A percentile compares a stretch with the other conserved stretches of the same genome.
Evolutionary conservation across 2,888 invertebrate species (phyloP).

Genomic region (Aleiodes alternator): DNA sequence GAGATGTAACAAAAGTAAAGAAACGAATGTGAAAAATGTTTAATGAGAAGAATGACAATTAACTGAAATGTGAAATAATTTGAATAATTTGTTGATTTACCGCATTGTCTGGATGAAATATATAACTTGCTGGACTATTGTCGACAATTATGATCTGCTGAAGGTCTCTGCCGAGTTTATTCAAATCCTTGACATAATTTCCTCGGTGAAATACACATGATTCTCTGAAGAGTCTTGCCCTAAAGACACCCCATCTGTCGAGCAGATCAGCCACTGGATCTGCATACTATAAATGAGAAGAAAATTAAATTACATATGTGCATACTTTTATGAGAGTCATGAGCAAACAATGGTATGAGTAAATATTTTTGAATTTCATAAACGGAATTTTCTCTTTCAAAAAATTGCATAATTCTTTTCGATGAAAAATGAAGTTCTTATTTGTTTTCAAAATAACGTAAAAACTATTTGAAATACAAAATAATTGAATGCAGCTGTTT

Average conservation of each 20-base stretch:
- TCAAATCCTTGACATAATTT: constrained; percentile 99
- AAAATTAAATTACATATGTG: constrained; percentile 18
- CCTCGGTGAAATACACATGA: constrained; percentile 99
- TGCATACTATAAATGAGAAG: constrained; percentile 84
- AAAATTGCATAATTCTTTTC: too few relatives aligned
- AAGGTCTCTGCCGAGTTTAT: constrained; percentile 96
- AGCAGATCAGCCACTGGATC: constrained; percentile 99
- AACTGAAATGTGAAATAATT: neutral
- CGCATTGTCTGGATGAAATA: constrained; percentile 99
- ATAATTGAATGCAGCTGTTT: too few relatives aligned
- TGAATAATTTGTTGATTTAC: constrained; percentile 80
- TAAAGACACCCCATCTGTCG: constrained; percentile 98
- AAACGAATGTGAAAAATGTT: neutral
- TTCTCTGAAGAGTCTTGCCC: constrained; percentile 97
- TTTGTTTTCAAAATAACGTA: too few relatives aligned
- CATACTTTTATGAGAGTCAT: neutral
- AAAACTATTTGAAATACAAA: too few relatives aligned
- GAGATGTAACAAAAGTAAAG: constrained; percentile 30
- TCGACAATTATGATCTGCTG: constrained; percentile 98
- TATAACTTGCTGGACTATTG: constrained; percentile 99
- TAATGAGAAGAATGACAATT: constrained; percentile 40
- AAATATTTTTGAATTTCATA: too few relatives aligned
- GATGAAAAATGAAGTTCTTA: too few relatives aligned
- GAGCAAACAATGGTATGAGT: too few relatives aligned
- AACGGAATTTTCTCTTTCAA: too few relatives aligned